Evolutionary conservation across 2,888 invertebrate species (phyloP), one percentile per base, ranked within the genome.

Genomic region (Dugesia japonica): DNA sequence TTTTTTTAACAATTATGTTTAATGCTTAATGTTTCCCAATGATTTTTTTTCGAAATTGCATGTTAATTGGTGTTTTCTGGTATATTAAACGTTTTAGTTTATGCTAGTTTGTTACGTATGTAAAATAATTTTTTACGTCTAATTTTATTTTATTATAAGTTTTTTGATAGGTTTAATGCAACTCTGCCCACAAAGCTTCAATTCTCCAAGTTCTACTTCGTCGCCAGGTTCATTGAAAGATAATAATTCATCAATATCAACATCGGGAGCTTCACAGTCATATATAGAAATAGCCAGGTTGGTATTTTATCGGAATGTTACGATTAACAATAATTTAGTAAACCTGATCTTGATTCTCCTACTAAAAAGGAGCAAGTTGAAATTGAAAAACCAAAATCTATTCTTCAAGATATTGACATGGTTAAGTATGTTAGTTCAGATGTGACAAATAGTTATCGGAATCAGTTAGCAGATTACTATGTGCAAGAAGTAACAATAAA

Each of bases 381-480:
- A 23, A 56, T 56, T 56, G 56, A 56, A 20, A 56, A 56, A n/a
- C 56, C 56, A 4, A 56, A 56, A 23, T 56, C 56, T 20, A 56
- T 56, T 13, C 17, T 56, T 1, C 56, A 56, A 23, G 56, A 56
- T 23, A 56, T 56, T 56, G 56, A 56, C 7, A 56, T 56, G 56
- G 23, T 56, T 7, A 56, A 56, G 17, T 56, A 56, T 23, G 56
- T 56, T 23, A 56, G 56, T 56, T 56, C 56, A 7, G 56, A 56
- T 56, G 56, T 56, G n/a, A 56, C 56, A 23, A 56, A 56, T n/a
- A 56, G 56, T 23, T 56, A 56, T 23, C 56, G 56, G 7, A 56
- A 56, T 56, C 56, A 56, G 17, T n/a, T 56, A 56, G 56, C 56
- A n/a, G 56, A 56, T 56, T 56, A 20, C n/a, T 56, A 56, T 56